Evolutionary conservation across 1,140 invertebrate genomes (phyloP), one percentile per base, ranked within the genome.

Genomic region (Leptopilina clavipes): DNA sequence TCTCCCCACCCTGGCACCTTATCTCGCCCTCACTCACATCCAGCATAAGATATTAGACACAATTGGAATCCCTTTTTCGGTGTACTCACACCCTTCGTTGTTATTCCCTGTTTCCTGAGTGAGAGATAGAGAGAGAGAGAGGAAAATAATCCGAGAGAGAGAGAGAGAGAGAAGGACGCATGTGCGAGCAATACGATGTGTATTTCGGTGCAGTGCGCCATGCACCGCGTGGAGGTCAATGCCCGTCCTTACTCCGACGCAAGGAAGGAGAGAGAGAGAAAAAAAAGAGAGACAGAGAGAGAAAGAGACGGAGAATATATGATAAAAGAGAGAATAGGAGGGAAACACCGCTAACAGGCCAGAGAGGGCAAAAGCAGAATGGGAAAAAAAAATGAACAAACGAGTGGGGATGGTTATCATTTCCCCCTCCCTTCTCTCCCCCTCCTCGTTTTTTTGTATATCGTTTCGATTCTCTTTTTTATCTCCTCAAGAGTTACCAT

Each of bases 191-290:
- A 87, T 85, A 84, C 87, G 86, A 87, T 77, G 81, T 83, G 82
- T 89, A 90, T 90, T 90, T 90, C 87, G 88, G 89, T 89, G 88
- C 88, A 90, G 87, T 86, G 87, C 86, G 85, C 84, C 82, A 86
- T 86, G 88, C 86, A 89, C 84, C 83, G 87, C 74, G 83, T 82
- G 82, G 88, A 90, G 89, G 89, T 90, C 89, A 90, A 90, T 90
- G 89, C 88, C 89, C 89, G 89, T 90, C 88, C 89, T 90, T 90
- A 90, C 89, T 88, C 87, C 87, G 87, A 83, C 86, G 83, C 86
- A 87, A 89, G 88, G 87, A 88, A 88, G 82, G 84, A 84, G 85
- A 78, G 71, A 81, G 77, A 81, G 76, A 81, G 78, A 82, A 77
- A 56, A 52, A n/a, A n/a, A n/a, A n/a, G n/a, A 75, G 54, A 56